These are phyloP conservation scores for Silurus asotus DNA, from an alignment of 2,113 vertebrate genomes.

Conservation along the genomic window DNA sequence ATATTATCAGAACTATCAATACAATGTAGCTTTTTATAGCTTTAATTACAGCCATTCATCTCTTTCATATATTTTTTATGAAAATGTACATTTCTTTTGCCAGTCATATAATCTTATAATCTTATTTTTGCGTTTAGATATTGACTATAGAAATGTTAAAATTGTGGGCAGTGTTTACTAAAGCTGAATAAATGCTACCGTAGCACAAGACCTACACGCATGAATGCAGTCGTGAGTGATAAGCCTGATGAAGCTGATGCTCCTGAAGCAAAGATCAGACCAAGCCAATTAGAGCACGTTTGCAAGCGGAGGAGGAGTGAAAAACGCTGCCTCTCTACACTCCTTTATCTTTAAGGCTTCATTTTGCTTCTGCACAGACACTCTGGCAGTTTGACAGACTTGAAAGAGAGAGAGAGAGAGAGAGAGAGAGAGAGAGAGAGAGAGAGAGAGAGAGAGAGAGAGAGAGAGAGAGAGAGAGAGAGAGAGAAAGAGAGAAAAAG, in stretches of 20 bases:
- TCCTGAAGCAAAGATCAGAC: neutral
- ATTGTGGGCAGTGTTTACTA: neutral
- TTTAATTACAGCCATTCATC: neutral
- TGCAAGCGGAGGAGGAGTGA: neutral
- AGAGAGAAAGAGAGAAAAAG: neutral
- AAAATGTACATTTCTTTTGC: neutral
- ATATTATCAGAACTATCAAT: neutral
- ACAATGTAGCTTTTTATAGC: neutral
- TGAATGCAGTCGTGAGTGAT: neutral
- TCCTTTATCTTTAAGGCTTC: neutral
- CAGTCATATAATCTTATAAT: neutral
- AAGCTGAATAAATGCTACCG: neutral
- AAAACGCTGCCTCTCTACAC: neutral
- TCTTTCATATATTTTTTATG: neutral
- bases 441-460: no score
- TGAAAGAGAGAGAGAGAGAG: neutral
- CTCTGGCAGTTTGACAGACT: slow-evolving; percentile 4
- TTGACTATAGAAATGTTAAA: neutral
- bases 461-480: no score
- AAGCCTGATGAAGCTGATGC: neutral
- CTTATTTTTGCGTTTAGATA: neutral
- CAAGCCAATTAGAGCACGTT: neutral
- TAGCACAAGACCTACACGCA: neutral
- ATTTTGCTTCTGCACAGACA: neutral
- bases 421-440: no score